Percentiles rank a stretch among this genome's conserved stretches.
Evolutionary conservation across 1,140 invertebrate genomes (phyloP).

Genomic region (Drosophila repleta): DNA sequence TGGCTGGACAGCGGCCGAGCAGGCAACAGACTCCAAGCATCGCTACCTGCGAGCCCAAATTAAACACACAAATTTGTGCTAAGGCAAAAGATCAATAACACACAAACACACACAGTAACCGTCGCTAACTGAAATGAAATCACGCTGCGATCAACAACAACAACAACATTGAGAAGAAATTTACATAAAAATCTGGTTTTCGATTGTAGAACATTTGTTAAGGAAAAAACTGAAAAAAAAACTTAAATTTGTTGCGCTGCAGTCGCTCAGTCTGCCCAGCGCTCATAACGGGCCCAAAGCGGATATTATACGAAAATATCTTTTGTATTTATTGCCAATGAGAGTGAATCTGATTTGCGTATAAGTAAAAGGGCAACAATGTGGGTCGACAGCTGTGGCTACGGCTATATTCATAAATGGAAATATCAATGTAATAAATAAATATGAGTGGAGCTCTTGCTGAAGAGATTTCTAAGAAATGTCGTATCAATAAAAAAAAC

Average conservation of each 20-base stretch:
- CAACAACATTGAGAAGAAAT: slow-evolving; percentile 51
- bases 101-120: slow-evolving; percentile 12
- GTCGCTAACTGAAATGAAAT: slow-evolving; percentile 55
- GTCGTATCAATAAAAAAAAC: too few relatives aligned
- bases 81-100: slow-evolving; percentile 69
- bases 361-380: slow-evolving; percentile 13
- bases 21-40: slow-evolving; percentile 6
- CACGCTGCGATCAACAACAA: slow-evolving; percentile 39
- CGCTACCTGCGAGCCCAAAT: slow-evolving; percentile 66
- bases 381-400: neutral
- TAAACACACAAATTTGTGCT: slow-evolving; percentile 73
- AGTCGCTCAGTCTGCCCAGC: slow-evolving; percentile 24
- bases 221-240: neutral
- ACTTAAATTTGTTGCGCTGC: slow-evolving; percentile 13
- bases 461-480: too few relatives aligned
- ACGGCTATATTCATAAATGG: too few relatives aligned
- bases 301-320: slow-evolving; percentile 24
- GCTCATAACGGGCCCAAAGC: slow-evolving; percentile 45
- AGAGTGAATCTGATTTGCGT: slow-evolving; percentile 59
- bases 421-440: too few relatives aligned
- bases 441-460: too few relatives aligned
- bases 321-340: slow-evolving; percentile 32
- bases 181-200: slow-evolving; percentile 77
- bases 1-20: slow-evolving; percentile 16
- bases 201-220: slow-evolving; percentile 37